Base-by-base conservation (phyloP, 2,797 vertebrate species). In the Amblyopsis hoosieri region DNA sequence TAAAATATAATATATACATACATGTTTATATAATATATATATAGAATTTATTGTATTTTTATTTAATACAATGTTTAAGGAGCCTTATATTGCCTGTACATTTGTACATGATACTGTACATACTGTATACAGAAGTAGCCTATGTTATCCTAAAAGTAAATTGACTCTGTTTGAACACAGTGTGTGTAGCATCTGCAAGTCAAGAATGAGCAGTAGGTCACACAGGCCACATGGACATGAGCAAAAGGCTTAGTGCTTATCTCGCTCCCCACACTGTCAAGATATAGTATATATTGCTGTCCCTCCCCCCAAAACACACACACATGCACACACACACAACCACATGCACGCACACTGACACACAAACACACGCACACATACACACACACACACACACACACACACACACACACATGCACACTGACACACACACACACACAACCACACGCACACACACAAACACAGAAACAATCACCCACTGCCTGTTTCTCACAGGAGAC, bases 401-500 rank as follows among this genome's bases (percentile, higher is more conserved):
- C 19, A 19, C 1, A 19, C 33, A 6, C 33, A 5, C 33, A 37
- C 33, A 37, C 15, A 54, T 11, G 50, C 7, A 17, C 9, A 3
- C 7, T 19, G 15, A 10, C 49, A 5, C 49, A 51, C 23, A 3
- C 23, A 23, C 19, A 19, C 19, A 19, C 19, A 19, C 19, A 2
- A 2, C 1, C 19, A 19, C 19, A 19, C 2, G 2, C 33, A 6
- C 33, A 5, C 33, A 37, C 33, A 37, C 6, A 37, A 5, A 37
- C 5, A 48, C 46, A 48, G 9, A 9, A 12, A 48, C 46, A 50
- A 61, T 13, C 7, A 17, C 15, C 29, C 46, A 12, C 48, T 72
- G 45, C 58, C 15, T n/a, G 8, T 2, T 29, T 57, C 54, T 49
- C 57, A 56, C 45, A 81, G 75, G 79, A 67, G 75, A 66, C 45